Evolutionary conservation across 2,888 invertebrate species (phyloP), one percentile per base, ranked within the genome.

Genomic region (Drosophila birchii): DNA sequence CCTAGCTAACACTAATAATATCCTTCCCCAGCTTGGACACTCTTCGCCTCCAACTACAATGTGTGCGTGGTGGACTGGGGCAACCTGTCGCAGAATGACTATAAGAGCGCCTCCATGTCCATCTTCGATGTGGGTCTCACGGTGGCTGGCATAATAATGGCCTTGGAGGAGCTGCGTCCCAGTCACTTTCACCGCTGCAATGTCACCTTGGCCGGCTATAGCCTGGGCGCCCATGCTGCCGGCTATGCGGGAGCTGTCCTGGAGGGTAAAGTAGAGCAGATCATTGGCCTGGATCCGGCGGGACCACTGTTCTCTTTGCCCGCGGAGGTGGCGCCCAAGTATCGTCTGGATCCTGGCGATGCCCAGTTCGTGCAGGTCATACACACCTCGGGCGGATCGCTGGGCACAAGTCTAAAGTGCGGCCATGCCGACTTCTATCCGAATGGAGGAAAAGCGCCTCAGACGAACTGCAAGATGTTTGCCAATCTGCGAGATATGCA

Each of bases 381-480:
- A 66, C 92, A 92, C 79, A 92, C 92, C 18, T 90, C 91, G 1
- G 90, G 89, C 29, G 92, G 92, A 3, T 85, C 91, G 0, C 66
- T 92, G 70, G 92, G 92, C 36, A 90, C 91, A 9, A 79, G 78
- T 20, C 59, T 87, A 3, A 92, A 92, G 75, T 87, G 89, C 12
- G 92, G 92, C 5, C 92, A 92, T 70, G 92, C 91, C 0, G 92
- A 92, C 66, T 92, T 92, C 74, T 92, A 91, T 74, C 92, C 92
- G 1, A 92, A 92, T 63, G 92, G 92, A 1, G 92, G 92, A 0
- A 80, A 71, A 9, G 87, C 89, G 1, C 92, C 92, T 4, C 92
- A 92, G 76, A 78, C 82, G 18, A 92, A 92, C 76, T 92, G 92
- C 70, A 67, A 72, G 54, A 76, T 79, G 70, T 79, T 85, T n/a